Conservation (phyloP, 2,113 vertebrate species). For the Ancistrus triradiatus region DNA sequence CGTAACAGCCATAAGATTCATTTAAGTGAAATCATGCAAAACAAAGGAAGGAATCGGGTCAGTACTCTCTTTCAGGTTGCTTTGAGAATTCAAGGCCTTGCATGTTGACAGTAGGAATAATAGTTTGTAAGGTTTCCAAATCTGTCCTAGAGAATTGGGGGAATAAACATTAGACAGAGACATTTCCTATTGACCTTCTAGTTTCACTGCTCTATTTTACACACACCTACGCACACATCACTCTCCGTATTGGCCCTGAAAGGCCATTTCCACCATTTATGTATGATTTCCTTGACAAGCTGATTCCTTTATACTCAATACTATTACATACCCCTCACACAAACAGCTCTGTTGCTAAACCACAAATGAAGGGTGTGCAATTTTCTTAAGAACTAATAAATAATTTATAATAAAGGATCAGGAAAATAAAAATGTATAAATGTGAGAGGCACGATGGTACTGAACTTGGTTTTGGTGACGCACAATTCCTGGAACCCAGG, state of each 20-base stretch:
- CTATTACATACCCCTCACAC: constrained; percentile 6
- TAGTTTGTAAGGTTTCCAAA: constrained; percentile 25
- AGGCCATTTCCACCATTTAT: constrained; percentile 24
- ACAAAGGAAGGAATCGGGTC: neutral
- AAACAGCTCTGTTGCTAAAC: neutral
- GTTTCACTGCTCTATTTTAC: neutral
- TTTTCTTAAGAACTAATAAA: neutral
- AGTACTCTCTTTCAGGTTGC: neutral
- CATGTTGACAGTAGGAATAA: constrained; percentile 26
- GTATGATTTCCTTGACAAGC: constrained; percentile 25
- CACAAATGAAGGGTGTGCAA: neutral
- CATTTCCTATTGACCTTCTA: constrained; percentile 33
- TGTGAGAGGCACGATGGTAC: too few relatives aligned
- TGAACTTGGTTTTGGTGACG: too few relatives aligned
- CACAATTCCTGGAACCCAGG: too few relatives aligned
- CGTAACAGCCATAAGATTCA: neutral
- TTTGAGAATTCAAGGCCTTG: neutral
- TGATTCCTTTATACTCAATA: constrained; percentile 6
- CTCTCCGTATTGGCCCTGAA: constrained; percentile 14
- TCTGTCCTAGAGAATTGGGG: constrained; percentile 32
- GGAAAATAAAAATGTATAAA: too few relatives aligned
- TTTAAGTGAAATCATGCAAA: neutral
- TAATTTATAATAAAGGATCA: too few relatives aligned
- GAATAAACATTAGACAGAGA: constrained; percentile 51
- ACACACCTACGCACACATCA: constrained; percentile 15